phyloP scores from a whole-genome alignment of 92 coral and sea anemone genomes.

The Porites evermanni region DNA sequence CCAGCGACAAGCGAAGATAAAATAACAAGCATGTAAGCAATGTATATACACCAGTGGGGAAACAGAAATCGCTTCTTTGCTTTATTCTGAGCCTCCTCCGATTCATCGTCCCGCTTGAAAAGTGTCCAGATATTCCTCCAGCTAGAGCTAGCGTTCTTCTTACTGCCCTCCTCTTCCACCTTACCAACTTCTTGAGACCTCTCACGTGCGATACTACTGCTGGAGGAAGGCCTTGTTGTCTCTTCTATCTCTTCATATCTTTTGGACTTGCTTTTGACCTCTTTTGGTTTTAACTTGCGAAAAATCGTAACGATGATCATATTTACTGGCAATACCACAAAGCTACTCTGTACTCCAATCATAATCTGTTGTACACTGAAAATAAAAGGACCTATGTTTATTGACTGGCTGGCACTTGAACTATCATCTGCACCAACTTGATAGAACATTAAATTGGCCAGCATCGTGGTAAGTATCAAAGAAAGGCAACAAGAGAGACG shows the following conservation, averaged over 20 bases:
- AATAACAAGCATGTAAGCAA: slow-evolving; percentile 77
- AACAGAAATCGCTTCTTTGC: slow-evolving; percentile 75
- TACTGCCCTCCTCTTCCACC: slow-evolving; percentile 9
- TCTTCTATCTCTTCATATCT: slow-evolving; percentile 62
- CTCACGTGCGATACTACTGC: not conserved
- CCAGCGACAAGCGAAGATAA: slow-evolving; percentile 68
- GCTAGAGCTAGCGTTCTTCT: slow-evolving; percentile 11
- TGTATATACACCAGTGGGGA: slow-evolving; percentile 91
- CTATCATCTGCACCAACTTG: slow-evolving; percentile 66
- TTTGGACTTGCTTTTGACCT: slow-evolving; percentile 55
- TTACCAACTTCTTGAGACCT: not conserved
- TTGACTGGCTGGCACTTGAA: slow-evolving; percentile 56
- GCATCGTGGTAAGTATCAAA: slow-evolving; percentile 81
- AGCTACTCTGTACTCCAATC: slow-evolving; percentile 85
- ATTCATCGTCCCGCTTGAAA: slow-evolving; percentile 59
- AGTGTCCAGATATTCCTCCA: slow-evolving; percentile 39
- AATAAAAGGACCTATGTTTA: slow-evolving; percentile 83
- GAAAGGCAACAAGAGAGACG: slow-evolving; percentile 93
- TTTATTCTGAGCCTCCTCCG: slow-evolving; percentile 6
- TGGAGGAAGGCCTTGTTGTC: not conserved
- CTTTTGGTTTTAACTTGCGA: slow-evolving; percentile 86
- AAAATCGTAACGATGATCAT: slow-evolving; percentile 86
- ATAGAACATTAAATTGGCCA: slow-evolving; percentile 92
- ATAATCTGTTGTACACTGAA: slow-evolving; percentile 78
- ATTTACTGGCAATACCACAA: slow-evolving; percentile 89